Evolutionary conservation across 2,888 invertebrate species (phyloP).

Genomic region (Philaethria dido): DNA sequence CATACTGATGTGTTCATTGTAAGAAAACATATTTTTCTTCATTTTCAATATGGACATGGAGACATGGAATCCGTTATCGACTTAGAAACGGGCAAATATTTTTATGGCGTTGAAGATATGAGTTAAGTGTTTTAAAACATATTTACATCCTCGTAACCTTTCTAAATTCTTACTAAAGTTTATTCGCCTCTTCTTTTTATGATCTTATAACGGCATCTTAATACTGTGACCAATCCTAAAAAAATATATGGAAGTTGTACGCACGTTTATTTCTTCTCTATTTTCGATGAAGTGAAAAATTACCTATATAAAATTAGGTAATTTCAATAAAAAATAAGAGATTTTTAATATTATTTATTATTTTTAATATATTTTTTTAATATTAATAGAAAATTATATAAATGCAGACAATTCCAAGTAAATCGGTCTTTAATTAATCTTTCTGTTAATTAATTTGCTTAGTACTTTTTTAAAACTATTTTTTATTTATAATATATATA

Average conservation of each 20-base stretch:
- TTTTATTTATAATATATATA: too few species aligned
- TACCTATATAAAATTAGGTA: too few species aligned
- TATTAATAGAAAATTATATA: too few species aligned
- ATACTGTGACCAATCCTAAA: background rate
- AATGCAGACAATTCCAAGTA: too few species aligned
- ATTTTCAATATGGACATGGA: background rate
- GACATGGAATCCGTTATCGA: background rate
- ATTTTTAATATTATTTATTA: too few species aligned
- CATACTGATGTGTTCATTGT: background rate
- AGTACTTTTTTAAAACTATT: too few species aligned
- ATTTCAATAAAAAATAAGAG: too few species aligned
- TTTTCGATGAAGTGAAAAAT: too few species aligned
- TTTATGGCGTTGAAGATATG: background rate
- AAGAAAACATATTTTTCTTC: background rate
- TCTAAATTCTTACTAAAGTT: conserved; percentile 12
- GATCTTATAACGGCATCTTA: background rate
- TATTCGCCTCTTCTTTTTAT: conserved; percentile 22
- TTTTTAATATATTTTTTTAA: too few species aligned
- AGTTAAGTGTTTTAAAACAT: background rate
- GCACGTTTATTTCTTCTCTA: background rate
- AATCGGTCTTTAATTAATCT: too few species aligned
- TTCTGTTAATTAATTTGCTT: too few species aligned
- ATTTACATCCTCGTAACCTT: conserved; percentile 9
- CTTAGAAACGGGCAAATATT: background rate
- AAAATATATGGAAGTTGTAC: background rate